A percentile compares a stretch with the other conserved stretches of the same genome.
phyloP scores from a whole-genome alignment of 1,140 invertebrate genomes.

The Plutomurus gul region DNA sequence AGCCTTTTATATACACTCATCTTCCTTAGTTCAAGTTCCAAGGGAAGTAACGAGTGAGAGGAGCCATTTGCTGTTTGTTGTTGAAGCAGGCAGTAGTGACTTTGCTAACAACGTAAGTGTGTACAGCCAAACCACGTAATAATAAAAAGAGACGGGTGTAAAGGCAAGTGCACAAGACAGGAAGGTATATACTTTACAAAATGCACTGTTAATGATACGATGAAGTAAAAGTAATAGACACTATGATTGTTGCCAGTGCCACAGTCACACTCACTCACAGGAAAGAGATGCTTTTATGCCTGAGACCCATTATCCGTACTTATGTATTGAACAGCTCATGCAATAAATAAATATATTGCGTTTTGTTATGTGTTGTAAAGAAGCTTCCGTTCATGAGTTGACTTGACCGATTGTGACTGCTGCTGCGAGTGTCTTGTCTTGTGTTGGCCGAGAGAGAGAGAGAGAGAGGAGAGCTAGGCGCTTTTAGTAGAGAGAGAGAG shows the following conservation, averaged over 20 bases:
- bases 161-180: no score
- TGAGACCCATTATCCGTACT: no score
- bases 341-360: background rate
- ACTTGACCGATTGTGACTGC: background rate
- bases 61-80: no score
- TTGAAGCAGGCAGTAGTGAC: no score
- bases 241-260: background rate
- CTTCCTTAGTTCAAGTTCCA: no score
- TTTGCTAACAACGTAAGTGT: no score
- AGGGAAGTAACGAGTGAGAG: no score
- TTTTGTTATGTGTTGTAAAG: constrained; percentile 20
- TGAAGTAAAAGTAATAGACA: background rate
- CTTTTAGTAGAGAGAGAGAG: background rate
- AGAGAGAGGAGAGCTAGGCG: constrained; percentile 32
- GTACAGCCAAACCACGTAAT: no score
- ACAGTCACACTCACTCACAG: background rate
- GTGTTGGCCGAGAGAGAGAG: background rate
- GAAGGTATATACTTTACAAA: background rate
- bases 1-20: no score
- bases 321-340: no score
- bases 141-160: no score
- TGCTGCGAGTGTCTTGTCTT: background rate
- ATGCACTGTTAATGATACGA: background rate
- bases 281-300: background rate
- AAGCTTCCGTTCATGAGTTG: background rate